These are phyloP conservation scores for Brachynemurus nebulosus DNA, from an alignment of 2,888 invertebrate genomes.

Conservation along the genomic window DNA sequence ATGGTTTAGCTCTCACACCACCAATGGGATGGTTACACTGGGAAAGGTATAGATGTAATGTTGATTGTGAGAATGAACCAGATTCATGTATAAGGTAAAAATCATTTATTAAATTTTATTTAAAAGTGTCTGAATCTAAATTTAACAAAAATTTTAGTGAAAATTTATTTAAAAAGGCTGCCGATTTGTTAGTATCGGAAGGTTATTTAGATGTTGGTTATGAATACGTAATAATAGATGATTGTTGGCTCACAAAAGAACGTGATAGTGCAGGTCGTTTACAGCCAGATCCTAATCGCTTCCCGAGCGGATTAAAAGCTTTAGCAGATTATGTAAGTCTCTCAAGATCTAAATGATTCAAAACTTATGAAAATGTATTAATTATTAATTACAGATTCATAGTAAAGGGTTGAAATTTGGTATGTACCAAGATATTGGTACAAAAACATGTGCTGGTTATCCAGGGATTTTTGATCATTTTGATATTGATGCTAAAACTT, in stretches of 20 bases:
- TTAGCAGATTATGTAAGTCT: conserved; percentile 43
- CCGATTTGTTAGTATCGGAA: conserved; percentile 39
- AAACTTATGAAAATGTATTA: background rate
- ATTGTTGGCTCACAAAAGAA: conserved; percentile 43
- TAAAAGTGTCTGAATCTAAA: background rate
- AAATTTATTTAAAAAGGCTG: conserved; percentile 36
- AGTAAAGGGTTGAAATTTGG: conserved; percentile 61
- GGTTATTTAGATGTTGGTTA: conserved; percentile 47
- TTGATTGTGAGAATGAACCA: conserved; percentile 47
- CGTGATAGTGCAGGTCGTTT: conserved; percentile 35
- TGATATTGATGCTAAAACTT: conserved; percentile 53
- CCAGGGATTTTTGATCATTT: conserved; percentile 57
- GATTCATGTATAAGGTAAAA: conserved; percentile 49
- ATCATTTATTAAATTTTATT: background rate
- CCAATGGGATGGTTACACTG: conserved; percentile 65
- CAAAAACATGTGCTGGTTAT: conserved; percentile 61
- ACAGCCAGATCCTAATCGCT: conserved; percentile 39
- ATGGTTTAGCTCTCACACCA: conserved; percentile 50
- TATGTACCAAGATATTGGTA: conserved; percentile 70
- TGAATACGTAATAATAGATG: conserved; percentile 42
- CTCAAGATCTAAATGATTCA: conserved; percentile 3
- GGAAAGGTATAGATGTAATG: conserved; percentile 50
- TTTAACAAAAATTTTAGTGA: conserved; percentile 31
- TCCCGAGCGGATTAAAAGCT: conserved; percentile 45
- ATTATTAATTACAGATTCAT: conserved; percentile 42